Percentiles rank a stretch among this genome's conserved stretches.
These are phyloP conservation scores for Carettochelys insculpta DNA, from an alignment of 2,113 vertebrate species.

Conservation along the genomic window DNA sequence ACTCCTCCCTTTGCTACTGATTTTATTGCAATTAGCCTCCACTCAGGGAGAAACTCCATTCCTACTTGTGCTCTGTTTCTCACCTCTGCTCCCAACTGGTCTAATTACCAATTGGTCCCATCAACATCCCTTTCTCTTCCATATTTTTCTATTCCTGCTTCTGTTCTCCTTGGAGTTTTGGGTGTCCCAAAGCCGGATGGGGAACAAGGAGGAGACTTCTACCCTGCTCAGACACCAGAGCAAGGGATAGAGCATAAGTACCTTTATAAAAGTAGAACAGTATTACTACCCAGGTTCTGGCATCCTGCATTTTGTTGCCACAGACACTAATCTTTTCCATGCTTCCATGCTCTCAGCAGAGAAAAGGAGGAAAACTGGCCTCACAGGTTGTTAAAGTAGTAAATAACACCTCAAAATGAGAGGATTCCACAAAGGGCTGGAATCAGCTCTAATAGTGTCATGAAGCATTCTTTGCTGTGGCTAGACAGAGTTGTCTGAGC, in stretches of 20 bases:
- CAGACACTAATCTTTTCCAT: neutral
- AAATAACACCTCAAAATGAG: neutral
- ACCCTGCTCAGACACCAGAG: neutral
- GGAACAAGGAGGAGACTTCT: neutral
- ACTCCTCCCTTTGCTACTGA: neutral
- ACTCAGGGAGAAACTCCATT: neutral
- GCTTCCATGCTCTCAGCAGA: neutral
- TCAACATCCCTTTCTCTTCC: neutral
- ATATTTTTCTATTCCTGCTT: neutral
- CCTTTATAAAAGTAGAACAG: neutral
- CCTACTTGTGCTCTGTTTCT: neutral
- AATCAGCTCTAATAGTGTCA: neutral
- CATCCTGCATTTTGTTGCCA: neutral
- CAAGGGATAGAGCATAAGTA: neutral
- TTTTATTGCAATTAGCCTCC: neutral
- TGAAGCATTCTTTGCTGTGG: neutral
- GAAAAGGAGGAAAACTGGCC: neutral
- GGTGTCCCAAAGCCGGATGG: neutral
- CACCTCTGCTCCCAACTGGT: neutral
- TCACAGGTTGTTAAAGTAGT: too few relatives aligned
- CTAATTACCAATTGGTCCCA: neutral
- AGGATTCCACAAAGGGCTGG: neutral
- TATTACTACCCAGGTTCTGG: neutral
- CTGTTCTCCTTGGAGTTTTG: neutral
- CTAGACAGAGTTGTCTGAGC: neutral